Conservation (phyloP, 2,797 vertebrate genomes). For the Hypotaenidia philippensis region DNA sequence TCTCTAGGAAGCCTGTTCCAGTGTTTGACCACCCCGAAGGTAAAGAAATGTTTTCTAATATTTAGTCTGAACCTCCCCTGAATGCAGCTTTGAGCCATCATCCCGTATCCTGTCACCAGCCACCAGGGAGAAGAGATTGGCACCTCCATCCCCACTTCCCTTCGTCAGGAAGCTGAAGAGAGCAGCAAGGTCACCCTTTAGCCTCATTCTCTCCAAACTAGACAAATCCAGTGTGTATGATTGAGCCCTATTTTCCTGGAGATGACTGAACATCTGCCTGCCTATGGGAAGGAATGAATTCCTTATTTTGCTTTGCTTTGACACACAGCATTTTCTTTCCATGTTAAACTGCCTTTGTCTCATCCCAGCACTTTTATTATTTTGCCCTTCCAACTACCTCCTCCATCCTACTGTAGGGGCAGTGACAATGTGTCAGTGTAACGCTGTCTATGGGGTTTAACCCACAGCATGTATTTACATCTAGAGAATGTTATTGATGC, state of each 20-base stretch:
- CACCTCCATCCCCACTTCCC: not conserved
- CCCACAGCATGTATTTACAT: not conserved
- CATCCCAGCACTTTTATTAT: not conserved
- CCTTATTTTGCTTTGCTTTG: not conserved
- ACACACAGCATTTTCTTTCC: not conserved
- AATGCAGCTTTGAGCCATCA: not conserved
- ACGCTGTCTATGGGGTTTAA: not conserved
- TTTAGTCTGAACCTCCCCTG: not conserved
- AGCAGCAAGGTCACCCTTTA: too few species aligned
- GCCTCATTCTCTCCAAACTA: too few species aligned
- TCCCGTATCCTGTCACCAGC: rapidly evolving
- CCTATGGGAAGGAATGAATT: too few species aligned
- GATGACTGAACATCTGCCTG: too few species aligned
- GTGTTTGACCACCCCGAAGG: not conserved
- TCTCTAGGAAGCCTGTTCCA: not conserved
- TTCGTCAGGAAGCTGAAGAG: not conserved
- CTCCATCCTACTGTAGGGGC: too few species aligned
- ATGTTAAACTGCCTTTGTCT: not conserved
- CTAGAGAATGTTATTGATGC: not conserved
- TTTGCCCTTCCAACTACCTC: not conserved
- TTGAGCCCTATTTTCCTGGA: too few species aligned
- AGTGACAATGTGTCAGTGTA: not conserved
- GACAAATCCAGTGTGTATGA: too few species aligned
- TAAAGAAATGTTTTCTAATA: not conserved
- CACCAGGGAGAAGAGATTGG: not conserved